Evolutionary conservation across 1,140 invertebrate genomes (phyloP), one percentile per base, ranked within the genome.

Genomic region (Octopus bimaculoides): DNA sequence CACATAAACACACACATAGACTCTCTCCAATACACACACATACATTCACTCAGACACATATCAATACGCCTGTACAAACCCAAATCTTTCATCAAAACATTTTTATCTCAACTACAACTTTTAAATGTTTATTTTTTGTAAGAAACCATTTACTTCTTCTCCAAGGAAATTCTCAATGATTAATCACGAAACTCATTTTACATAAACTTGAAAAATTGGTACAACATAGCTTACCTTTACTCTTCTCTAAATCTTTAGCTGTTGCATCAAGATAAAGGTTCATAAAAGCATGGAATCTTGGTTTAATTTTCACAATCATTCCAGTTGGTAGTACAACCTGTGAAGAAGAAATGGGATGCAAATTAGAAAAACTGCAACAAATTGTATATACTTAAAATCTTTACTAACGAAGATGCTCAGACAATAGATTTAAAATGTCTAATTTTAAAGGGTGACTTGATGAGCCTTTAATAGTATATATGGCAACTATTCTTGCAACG

Each of bases 281-380:
- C 52, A 84, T 77, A 52, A 75, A 66, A 52, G 69, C 74, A 53
- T 82, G 75, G 41, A 74, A n/a, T n/a, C 81, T 78, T 53, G 79
- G 75, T 56, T 52, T 56, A 5, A 83, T 76, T 12, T 77, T 79
- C 20, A 83, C 77, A 52, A 71, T n/a, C 17, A 81, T 78, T 41
- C 84, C 84, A 10, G 81, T 82, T 12, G 83, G 83, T 41, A 84
- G 41, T 9, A 82, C 77, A 17, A 85, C 79, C 83, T 85, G 79
- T n/a, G 74, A 75, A 78, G 5, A 81, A 10, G 73, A 76, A 74
- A 20, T 55, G 14, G 41, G 75, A 14, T 53, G 20, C 77, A 55
- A 20, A 26, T 26, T 71, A 14, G 6, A 52, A 8, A 9, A 5
- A 54, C n/a, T 73, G 53, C 8, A 14, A 74, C 26, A 3, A 41